Base-by-base conservation (phyloP, 2,113 vertebrate genomes). In the Noctilio leporinus region DNA sequence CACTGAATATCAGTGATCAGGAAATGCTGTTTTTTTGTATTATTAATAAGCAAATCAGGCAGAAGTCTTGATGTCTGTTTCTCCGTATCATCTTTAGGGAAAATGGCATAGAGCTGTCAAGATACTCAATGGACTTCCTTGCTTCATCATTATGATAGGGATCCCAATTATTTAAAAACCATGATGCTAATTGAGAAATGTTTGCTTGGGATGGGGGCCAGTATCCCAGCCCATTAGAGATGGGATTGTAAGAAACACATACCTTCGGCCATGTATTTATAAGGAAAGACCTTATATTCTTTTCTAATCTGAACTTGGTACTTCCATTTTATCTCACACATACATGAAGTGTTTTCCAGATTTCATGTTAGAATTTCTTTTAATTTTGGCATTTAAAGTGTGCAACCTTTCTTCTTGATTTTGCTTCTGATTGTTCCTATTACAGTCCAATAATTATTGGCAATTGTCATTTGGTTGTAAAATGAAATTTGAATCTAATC, bases 391-490 rank as follows among this genome's bases (percentile, higher is more conserved):
- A 70, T 90, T 91, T 65, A 76, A 91, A 64, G 33, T 73, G 12
- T 45, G 0, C 28, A 91, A 86, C 0, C 55, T 91, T 94, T 86
- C 53, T 83, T 38, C 19, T 91, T 95, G 84, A n/a, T 82, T 96
- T 83, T 80, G 30, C 67, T 93, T 85, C 80, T 88, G 30, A 83
- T n/a, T 91, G 24, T 89, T 93, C 57, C 65, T 93, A 20, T 80
- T 89, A 83, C 40, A 91, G 96, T 72, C 53, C 38, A 80, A 26
- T 80, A 91, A 83, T 93, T 93, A 78, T 96, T 97, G 91, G 82
- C 88, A 94, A 93, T 83, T 94, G 55, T 96, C 81, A 94, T 94
- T 96, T 95, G 49, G 26, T 69, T 95, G 64, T 87, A 84, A 90
- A 96, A 93, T 81, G 72, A 92, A 92, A 94, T 76, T 95, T 95